These are phyloP conservation scores for Odontothrips loti DNA, from an alignment of 2,888 invertebrate species.

Conservation along the genomic window DNA sequence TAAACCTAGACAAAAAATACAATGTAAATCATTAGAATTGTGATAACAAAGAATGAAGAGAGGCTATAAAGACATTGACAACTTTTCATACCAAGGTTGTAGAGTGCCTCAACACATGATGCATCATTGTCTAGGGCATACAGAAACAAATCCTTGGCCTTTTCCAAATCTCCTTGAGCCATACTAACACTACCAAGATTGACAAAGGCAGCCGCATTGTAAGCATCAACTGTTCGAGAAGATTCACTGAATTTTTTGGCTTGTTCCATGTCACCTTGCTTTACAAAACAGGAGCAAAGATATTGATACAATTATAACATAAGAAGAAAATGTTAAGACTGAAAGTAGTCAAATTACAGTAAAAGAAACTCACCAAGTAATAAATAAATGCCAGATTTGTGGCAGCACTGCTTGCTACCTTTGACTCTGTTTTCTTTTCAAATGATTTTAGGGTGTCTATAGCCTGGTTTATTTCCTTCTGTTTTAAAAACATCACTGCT, in stretches of 20 bases:
- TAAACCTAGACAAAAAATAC: slow-evolving; percentile 51
- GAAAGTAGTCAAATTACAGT: not conserved
- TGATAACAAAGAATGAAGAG: not conserved
- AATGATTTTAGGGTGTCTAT: slow-evolving; percentile 80
- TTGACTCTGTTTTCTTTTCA: slow-evolving; percentile 72
- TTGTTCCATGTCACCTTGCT: slow-evolving; percentile 75
- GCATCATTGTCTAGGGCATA: slow-evolving; percentile 75
- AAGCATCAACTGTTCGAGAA: slow-evolving; percentile 68
- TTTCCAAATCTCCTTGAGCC: slow-evolving; percentile 62
- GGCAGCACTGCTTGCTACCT: slow-evolving; percentile 77
- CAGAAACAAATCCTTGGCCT: slow-evolving; percentile 66
- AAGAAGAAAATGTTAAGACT: not conserved
- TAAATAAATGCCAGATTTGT: slow-evolving; percentile 83
- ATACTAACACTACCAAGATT: slow-evolving; percentile 79
- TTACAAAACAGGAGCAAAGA: slow-evolving; percentile 37
- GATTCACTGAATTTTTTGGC: slow-evolving; percentile 72
- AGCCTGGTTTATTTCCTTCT: slow-evolving; percentile 73
- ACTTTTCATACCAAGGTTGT: slow-evolving; percentile 62
- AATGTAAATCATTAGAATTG: too few relatives aligned
- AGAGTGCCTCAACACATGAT: slow-evolving; percentile 77
- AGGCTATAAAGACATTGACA: too few relatives aligned
- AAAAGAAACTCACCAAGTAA: slow-evolving; percentile 57
- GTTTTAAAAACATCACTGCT: slow-evolving; percentile 77
- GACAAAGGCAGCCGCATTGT: slow-evolving; percentile 76
- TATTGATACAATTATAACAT: not conserved